Evolutionary conservation across 2,888 invertebrate genomes (phyloP), one percentile per base, ranked within the genome.

Genomic region (Pachycephus smyrnensis): DNA sequence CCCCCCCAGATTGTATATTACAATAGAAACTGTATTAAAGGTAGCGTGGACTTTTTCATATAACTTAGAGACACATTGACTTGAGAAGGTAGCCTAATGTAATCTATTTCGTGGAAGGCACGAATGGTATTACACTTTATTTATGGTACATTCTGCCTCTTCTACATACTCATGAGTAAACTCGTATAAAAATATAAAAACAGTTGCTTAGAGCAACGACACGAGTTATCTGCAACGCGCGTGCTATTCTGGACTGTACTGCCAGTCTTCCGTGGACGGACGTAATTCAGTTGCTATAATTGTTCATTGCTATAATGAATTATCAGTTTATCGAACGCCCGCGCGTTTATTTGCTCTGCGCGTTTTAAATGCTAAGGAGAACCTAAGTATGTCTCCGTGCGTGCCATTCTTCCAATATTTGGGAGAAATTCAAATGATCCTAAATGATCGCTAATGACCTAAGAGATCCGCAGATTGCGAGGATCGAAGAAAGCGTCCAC

Each of bases 111-210:
- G 55, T 55, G 23, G 23, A 55, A 55, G 55, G 55, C 55, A 55
- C 55, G 55, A 55, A 55, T 71, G 33, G 33, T 71, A 71, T 71
- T 71, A 32, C 11, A 71, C 23, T 71, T 71, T 33, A 11, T 15
- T 71, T 71, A 71, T 32, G 31, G 71, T 71, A 71, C 71, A 71
- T 6, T 55, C 30, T 71, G 71, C 31, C 71, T 23, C 71, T 55
- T 55, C 55, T 23, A 23, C 9, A 23, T 9, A 23, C 2, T 23
- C 55, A 55, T 23, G 23, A 55, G 71, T 71, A 31, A 31, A 71
- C 31, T 35, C 33, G 32, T 74, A 74, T 35, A 74, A 74, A 74
- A 74, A 74, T 74, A 74, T 35, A 73, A 73, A 73, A 73, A 73
- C 23, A 12, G 23, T 4, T 23, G 30, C 11, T 30, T 3, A n/a